Evolutionary conservation across 2,113 vertebrate genomes (phyloP), one percentile per base, ranked within the genome.

Genomic region (Gobio gobio): DNA sequence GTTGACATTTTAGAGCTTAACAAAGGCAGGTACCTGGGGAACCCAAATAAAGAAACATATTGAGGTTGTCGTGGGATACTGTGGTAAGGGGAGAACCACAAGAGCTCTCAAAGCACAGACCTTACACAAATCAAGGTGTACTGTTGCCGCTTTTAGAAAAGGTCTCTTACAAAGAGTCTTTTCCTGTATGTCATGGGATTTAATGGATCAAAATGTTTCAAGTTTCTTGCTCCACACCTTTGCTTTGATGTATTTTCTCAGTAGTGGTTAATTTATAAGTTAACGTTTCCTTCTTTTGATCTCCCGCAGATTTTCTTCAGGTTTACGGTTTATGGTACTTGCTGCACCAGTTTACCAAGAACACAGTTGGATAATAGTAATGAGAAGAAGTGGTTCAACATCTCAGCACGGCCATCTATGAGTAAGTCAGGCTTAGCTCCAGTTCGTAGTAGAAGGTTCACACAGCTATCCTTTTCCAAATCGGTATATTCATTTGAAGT

Each of bases 401-500:
- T 45, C 0, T 70, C 90, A n/a, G 59, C 5, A 33, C 63, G 61
- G 85, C 90, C 85, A 72, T 87, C 77, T n/a, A 36, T 22, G 43
- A 87, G 43, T 76, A 85, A 78, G 40, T 56, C 66, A 20, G 84
- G 49, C 59, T 24, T 72, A 78, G 86, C 33, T 33, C 85, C 74
- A 45, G 64, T 83, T 78, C 85, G 54, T 1, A 90, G 78, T 89
- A 94, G 91, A 92, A 88, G 88, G 86, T 87, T 29, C 84, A 83
- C 83, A 85, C 90, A 88, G 86, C 87, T 90, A 87, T 90, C 88
- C 84, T 93, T 92, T 86, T 89, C 90, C 77, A 92, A 84, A 87
- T 87, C 86, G 61, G 90, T 93, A 58, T 93, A 93, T 90, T 93
- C 93, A 43, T 95, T 95, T 91, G 87, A 93, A 84, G 91, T 95